phyloP scores from a whole-genome alignment of 2,888 invertebrate genomes.

The Cantharis lateralis region DNA sequence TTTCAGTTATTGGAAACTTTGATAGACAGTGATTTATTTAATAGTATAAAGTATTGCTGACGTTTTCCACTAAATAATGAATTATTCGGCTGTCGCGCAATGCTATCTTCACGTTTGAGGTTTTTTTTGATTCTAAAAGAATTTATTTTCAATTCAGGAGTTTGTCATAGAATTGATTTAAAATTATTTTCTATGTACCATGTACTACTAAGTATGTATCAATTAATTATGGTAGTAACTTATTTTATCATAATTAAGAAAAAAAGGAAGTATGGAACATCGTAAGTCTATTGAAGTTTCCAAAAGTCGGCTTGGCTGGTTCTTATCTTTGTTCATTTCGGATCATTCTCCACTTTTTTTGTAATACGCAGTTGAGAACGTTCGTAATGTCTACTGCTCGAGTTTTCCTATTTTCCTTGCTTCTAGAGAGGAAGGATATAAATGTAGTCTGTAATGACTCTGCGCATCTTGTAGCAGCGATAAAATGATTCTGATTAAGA shows the following conservation, averaged over 20 bases:
- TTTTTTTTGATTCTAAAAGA: not conserved
- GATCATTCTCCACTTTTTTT: not conserved
- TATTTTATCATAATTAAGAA: not conserved
- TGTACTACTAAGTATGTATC: not conserved
- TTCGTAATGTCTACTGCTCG: not conserved
- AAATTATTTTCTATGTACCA: not conserved
- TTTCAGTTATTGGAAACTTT: not conserved
- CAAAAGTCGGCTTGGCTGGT: not conserved
- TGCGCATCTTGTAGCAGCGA: conserved; percentile 1
- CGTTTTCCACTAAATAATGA: not conserved
- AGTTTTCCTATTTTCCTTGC: not conserved
- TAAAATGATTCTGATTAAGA: not conserved
- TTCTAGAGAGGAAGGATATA: not conserved
- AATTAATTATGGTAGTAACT: not conserved
- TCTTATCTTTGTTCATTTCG: not conserved
- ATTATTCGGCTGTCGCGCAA: not conserved
- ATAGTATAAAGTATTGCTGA: not conserved
- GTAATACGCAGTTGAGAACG: not conserved
- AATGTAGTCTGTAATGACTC: not conserved
- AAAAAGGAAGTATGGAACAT: not conserved
- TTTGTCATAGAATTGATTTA: not conserved
- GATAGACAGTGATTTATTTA: not conserved
- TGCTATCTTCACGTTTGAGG: not conserved
- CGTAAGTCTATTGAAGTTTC: not conserved
- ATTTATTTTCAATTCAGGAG: not conserved